These are phyloP conservation scores for Eueremaeus valkanovi DNA, from an alignment of 2,888 invertebrate species.

Conservation along the genomic window DNA sequence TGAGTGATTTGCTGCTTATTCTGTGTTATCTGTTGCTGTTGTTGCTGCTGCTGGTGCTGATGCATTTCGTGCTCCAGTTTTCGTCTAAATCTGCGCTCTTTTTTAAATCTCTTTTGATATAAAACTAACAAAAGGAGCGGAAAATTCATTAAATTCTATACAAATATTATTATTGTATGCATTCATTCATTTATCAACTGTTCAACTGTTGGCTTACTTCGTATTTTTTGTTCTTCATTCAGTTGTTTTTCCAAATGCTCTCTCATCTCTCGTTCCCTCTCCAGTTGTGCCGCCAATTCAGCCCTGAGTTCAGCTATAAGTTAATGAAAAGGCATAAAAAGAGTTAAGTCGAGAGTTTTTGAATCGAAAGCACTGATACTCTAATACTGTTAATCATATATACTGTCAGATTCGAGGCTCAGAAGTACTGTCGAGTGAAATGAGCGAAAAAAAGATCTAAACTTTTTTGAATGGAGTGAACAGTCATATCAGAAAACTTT, in stretches of 20 bases:
- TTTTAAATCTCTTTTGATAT: slow-evolving; percentile 83
- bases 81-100: slow-evolving; percentile 75
- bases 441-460: no score
- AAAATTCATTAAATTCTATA: background rate
- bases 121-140: slow-evolving; percentile 59
- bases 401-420: background rate
- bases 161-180: background rate
- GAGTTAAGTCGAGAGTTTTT: background rate
- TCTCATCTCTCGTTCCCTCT: slow-evolving; percentile 88
- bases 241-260: slow-evolving; percentile 90
- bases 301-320: slow-evolving; percentile 93
- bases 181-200: background rate
- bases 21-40: slow-evolving; percentile 32
- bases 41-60: slow-evolving; percentile 43
- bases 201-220: slow-evolving; percentile 66
- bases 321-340: slow-evolving; percentile 54
- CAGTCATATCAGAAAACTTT: background rate
- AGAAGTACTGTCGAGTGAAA: background rate
- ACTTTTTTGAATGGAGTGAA: background rate
- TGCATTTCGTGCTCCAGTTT: slow-evolving; percentile 80
- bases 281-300: slow-evolving; percentile 85
- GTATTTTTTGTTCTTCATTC: slow-evolving; percentile 85
- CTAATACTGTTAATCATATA: background rate
- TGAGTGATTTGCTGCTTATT: slow-evolving; percentile 25
- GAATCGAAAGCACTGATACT: background rate